phyloP scores from a whole-genome alignment of 2,113 vertebrate species.

The Heterochromis multidens region DNA sequence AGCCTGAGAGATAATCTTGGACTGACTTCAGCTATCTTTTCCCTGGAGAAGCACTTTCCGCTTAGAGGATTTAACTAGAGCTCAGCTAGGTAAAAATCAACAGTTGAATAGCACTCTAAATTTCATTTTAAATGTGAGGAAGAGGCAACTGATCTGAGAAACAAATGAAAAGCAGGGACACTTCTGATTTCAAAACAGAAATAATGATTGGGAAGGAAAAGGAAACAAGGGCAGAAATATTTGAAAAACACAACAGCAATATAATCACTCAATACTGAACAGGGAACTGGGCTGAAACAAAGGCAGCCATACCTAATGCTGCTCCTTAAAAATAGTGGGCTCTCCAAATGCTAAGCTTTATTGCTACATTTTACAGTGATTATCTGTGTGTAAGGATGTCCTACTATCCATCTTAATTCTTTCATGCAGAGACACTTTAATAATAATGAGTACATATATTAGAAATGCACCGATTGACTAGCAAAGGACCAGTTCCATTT shows the following conservation, averaged over 20 bases:
- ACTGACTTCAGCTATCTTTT: slow-evolving; percentile 4
- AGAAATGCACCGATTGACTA: too few relatives aligned
- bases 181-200: neutral
- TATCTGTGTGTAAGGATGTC: too few relatives aligned
- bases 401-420: too few relatives aligned
- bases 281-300: neutral
- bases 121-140: neutral
- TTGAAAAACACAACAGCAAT: neutral
- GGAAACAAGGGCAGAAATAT: neutral
- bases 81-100: slow-evolving; percentile 15
- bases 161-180: neutral
- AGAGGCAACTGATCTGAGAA: neutral
- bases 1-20: slow-evolving; percentile 20
- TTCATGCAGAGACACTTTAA: too few relatives aligned
- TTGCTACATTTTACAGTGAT: too few relatives aligned
- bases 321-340: too few relatives aligned
- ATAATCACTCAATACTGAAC: neutral
- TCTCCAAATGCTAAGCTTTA: too few relatives aligned
- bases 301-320: too few relatives aligned
- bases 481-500: too few relatives aligned
- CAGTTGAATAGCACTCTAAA: neutral
- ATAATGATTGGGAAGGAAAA: neutral
- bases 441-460: too few relatives aligned
- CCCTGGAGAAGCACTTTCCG: slow-evolving; percentile 15
- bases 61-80: slow-evolving; percentile 39